Evolutionary conservation across 2,888 invertebrate genomes (phyloP).

Genomic region (Sinohyriopsis cumingii): DNA sequence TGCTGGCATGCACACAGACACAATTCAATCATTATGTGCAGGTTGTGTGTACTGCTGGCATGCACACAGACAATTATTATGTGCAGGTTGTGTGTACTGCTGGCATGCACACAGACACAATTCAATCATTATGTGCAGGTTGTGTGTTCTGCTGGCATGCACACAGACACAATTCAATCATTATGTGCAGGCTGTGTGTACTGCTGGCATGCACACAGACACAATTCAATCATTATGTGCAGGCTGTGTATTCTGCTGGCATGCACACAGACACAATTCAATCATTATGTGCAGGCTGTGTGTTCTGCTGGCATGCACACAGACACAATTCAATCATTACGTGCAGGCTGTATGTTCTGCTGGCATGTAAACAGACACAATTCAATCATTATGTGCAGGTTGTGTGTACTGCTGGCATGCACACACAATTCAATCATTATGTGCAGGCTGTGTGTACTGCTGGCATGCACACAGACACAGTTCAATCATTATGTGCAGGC

Average conservation of each 20-base stretch:
- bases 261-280: constrained; percentile 8
- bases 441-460: too few relatives aligned
- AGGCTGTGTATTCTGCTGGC: too few relatives aligned
- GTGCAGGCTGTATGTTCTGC: too few relatives aligned
- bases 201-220: constrained; percentile 1
- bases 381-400: constrained; percentile 8
- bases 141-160: neutral
- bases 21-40: constrained; percentile 4
- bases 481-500: constrained; percentile 8
- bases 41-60: neutral
- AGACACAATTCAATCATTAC: constrained; percentile 4
- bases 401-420: neutral
- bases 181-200: neutral
- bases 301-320: neutral
- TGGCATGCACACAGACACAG: constrained; percentile 2
- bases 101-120: constrained; percentile 2
- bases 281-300: too few relatives aligned
- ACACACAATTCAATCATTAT: constrained; percentile 5
- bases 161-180: constrained; percentile 5
- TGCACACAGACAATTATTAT: constrained; percentile 4
- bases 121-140: constrained; percentile 8
- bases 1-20: constrained; percentile 3
- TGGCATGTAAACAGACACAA: constrained; percentile 1
- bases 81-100: too few relatives aligned
- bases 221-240: constrained; percentile 6